Evolutionary conservation across 2,888 invertebrate species (phyloP).

Genomic region (Eupithecia abbreviata): DNA sequence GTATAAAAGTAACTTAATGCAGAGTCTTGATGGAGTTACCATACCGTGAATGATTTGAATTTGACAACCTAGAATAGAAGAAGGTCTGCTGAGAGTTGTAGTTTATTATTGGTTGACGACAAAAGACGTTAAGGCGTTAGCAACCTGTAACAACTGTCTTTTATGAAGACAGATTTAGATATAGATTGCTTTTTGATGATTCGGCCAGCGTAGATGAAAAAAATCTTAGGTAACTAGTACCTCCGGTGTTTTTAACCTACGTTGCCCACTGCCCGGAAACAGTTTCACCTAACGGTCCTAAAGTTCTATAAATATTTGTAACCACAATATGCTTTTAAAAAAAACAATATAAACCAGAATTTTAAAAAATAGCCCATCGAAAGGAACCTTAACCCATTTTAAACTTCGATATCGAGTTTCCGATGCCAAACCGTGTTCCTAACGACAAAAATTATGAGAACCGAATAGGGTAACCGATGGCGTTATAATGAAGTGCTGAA

Average conservation of each 20-base stretch:
- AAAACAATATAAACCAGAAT: not conserved
- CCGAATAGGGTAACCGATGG: conserved; percentile 69
- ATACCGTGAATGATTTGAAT: no score
- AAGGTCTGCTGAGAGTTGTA: no score
- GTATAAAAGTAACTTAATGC: no score
- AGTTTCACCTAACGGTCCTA: not conserved
- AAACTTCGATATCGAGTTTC: conserved; percentile 8
- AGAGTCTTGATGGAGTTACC: no score
- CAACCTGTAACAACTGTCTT: no score
- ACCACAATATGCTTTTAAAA: not conserved
- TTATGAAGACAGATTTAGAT: no score
- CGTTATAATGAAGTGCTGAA: conserved; percentile 76
- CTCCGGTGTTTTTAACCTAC: not conserved
- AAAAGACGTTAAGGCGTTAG: no score
- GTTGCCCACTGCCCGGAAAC: not conserved
- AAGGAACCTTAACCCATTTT: not conserved
- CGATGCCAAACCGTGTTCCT: conserved; percentile 29
- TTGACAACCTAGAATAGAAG: no score
- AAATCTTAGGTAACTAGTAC: no score
- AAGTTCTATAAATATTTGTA: not conserved
- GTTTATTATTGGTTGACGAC: no score
- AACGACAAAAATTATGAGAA: conserved; percentile 64
- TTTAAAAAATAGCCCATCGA: not conserved
- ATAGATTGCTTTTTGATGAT: no score
- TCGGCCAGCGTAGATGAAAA: no score